Evolutionary conservation across 2,113 vertebrate genomes (phyloP).

Genomic region (Chiloscyllium plagiosum): DNA sequence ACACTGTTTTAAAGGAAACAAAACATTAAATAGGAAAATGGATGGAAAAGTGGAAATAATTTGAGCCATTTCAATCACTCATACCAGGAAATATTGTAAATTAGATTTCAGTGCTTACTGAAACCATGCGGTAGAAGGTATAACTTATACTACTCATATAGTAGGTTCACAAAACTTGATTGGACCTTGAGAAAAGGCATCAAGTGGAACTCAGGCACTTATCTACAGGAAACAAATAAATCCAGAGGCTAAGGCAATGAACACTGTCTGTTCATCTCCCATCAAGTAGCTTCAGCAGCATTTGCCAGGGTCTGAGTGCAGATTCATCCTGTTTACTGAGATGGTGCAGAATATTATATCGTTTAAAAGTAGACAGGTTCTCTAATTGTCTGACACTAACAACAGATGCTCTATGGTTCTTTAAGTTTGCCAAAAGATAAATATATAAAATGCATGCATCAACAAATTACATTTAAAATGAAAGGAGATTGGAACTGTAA

Average conservation of each 20-base stretch:
- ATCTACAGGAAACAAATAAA: background rate
- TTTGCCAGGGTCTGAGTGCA: background rate
- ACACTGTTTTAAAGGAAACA: background rate
- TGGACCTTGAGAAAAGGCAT: background rate
- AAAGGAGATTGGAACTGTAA: background rate
- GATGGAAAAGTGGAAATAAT: background rate
- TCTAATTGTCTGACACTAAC: background rate
- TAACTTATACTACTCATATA: background rate
- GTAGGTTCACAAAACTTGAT: background rate
- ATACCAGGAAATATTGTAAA: background rate
- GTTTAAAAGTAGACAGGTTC: background rate
- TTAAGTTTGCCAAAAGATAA: background rate
- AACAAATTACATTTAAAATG: slow-evolving; percentile 12
- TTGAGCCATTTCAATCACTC: background rate
- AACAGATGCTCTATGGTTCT: background rate
- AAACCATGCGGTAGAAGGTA: background rate
- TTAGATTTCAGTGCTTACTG: background rate
- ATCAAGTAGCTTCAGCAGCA: background rate
- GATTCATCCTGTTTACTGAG: background rate
- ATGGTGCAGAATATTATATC: background rate
- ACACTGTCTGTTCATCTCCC: background rate
- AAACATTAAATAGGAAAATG: background rate
- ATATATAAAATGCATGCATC: slow-evolving; percentile 9
- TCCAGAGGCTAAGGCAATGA: background rate
- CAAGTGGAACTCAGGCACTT: slow-evolving; percentile 35